A percentile compares a stretch with the other conserved stretches of the same genome.
Conservation (phyloP, 2,797 vertebrate species). For the Crenichthys baileyi region DNA sequence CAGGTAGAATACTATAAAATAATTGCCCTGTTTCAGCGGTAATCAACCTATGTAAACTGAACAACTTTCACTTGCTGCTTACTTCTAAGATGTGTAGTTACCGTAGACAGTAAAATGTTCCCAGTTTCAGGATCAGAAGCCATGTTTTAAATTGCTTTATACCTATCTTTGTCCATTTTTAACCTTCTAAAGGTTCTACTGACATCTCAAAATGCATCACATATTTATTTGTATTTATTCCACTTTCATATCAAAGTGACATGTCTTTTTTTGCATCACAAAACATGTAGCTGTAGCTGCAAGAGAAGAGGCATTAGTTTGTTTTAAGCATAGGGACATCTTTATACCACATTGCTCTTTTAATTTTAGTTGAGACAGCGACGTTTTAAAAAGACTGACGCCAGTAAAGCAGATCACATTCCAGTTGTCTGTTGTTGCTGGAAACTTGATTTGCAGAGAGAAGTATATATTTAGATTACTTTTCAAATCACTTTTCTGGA, state of each 20-base stretch:
- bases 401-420: constrained; percentile 13
- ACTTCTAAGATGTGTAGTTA: constrained; percentile 25
- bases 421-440: constrained; percentile 16
- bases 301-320: background rate
- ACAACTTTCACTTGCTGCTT: constrained; percentile 43
- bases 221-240: constrained; percentile 66
- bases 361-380: constrained; percentile 9
- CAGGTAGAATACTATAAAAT: constrained; percentile 36
- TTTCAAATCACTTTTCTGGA: constrained; percentile 18
- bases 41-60: constrained; percentile 34
- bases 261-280: constrained; percentile 1
- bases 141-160: constrained; percentile 52
- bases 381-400: constrained; percentile 1
- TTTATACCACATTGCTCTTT: background rate
- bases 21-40: constrained; percentile 36
- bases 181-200: constrained; percentile 28
- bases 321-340: background rate
- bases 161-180: constrained; percentile 17
- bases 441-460: constrained; percentile 20
- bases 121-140: constrained; percentile 56
- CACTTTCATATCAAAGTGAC: constrained; percentile 29
- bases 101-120: constrained; percentile 24
- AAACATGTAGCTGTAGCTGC: background rate
- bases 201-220: constrained; percentile 25
- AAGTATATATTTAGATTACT: constrained; percentile 8